A percentile compares a stretch with the other conserved stretches of the same genome.
phyloP scores from a whole-genome alignment of 2,888 invertebrate species.

The Leucania comma region DNA sequence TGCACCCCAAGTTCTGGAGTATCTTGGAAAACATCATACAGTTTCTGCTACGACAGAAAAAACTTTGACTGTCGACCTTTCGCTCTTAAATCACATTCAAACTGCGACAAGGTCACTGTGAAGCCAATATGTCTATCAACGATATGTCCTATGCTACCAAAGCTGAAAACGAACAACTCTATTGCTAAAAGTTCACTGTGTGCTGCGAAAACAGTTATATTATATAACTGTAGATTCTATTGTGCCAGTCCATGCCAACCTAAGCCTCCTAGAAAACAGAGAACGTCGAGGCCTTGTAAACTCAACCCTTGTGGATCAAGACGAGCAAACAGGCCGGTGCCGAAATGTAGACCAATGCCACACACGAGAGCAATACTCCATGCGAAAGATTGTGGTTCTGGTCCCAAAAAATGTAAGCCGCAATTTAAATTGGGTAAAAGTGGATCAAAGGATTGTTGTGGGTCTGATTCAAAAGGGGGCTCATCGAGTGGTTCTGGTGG shows the following conservation, averaged over 20 bases:
- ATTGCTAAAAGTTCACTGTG: background rate
- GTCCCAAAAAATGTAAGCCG: background rate
- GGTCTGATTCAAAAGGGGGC: background rate
- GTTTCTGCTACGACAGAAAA: background rate
- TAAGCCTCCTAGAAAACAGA: background rate
- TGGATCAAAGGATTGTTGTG: no score
- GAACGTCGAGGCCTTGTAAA: background rate
- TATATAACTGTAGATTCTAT: conserved; percentile 6
- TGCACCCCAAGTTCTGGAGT: background rate
- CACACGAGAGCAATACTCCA: background rate
- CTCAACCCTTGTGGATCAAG: no score
- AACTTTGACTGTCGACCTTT: background rate
- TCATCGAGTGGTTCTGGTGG: background rate
- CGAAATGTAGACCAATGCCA: background rate
- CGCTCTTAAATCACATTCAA: background rate
- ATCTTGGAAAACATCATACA: background rate
- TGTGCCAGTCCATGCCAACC: background rate
- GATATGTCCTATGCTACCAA: background rate
- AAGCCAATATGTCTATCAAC: background rate
- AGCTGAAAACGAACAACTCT: background rate
- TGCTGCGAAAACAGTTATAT: background rate
- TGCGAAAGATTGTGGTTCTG: background rate
- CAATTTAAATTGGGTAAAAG: background rate
- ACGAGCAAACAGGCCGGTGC: background rate
- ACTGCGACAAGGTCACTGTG: background rate